Evolutionary conservation across 2,888 invertebrate species (phyloP), one percentile per base, ranked within the genome.

Genomic region (Erannis defoliaria): DNA sequence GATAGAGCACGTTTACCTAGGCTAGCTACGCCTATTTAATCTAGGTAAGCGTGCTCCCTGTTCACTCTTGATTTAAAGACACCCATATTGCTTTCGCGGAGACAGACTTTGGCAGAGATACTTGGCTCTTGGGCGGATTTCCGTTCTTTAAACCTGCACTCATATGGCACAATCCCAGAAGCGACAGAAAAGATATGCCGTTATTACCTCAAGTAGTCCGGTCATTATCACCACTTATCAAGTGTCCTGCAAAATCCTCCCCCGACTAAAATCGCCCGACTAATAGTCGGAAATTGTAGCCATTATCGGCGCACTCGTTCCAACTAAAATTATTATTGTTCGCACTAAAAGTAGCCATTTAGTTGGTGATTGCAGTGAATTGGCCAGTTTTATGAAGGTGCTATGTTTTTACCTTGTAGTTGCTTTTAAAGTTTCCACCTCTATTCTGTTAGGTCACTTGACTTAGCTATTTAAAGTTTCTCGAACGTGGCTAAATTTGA

Each of bases 291-390:
- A 92, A 92, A 93, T 91, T 87, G 91, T 85, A 78, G 83, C 90
- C 90, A 91, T 91, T 90, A 91, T 89, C 84, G 88, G 84, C 80
- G 84, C 89, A 87, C 88, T 90, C 88, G 83, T 78, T 85, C 76
- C 85, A 86, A 89, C 92, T 91, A 90, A 90, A 92, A 90, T 90
- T 85, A 90, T 92, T 88, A 91, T 93, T 92, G 93, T 91, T 90
- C 91, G 83, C 83, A 82, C 84, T 90, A 86, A 91, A 88, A 90
- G 92, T 88, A 86, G 83, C 90, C 90, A 86, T 91, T 92, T 88
- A 85, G 81, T 67, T 48, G 68, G 71, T 79, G 86, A 88, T 89
- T 86, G 87, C 85, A 75, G 68, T 68, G 68, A 71, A 73, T 71
- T 72, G 72, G 70, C 66, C 70, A 37, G 35, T 46, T 55, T 76